Conservation (phyloP, 2,888 invertebrate species). For the Tethea ocularis region DNA sequence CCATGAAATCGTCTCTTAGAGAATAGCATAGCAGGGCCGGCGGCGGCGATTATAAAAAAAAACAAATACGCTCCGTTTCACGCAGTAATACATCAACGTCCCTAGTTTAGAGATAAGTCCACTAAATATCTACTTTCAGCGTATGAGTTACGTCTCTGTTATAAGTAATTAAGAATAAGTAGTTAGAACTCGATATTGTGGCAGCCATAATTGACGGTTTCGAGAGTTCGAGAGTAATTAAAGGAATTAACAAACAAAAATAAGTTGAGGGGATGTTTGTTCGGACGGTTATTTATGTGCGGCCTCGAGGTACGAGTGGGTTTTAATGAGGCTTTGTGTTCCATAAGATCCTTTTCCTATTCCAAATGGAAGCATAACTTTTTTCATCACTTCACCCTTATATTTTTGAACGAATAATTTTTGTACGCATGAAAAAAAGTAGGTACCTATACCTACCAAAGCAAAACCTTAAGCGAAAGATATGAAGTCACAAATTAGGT, state of each 20-base stretch:
- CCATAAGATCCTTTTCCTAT: conserved; percentile 22
- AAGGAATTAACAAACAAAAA: conserved; percentile 72
- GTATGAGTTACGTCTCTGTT: conserved; percentile 79
- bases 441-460: too few species aligned
- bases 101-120: conserved; percentile 58
- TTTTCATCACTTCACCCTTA: neutral
- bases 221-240: conserved; percentile 63
- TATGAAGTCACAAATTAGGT: too few species aligned
- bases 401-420: neutral
- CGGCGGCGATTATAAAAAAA: conserved; percentile 52
- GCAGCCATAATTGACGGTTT: conserved; percentile 75
- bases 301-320: conserved; percentile 40
- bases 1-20: too few species aligned
- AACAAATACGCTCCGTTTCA: conserved; percentile 56
- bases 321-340: conserved; percentile 50
- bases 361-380: conserved; percentile 10
- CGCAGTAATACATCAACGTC: conserved; percentile 75
- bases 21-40: too few species aligned
- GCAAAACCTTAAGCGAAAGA: too few species aligned
- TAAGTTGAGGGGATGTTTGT: conserved; percentile 41
- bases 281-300: conserved; percentile 58
- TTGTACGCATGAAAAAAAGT: too few species aligned
- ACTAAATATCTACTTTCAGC: conserved; percentile 76
- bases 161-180: conserved; percentile 80
- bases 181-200: conserved; percentile 59